Evolutionary conservation across 2,797 vertebrate genomes (phyloP).

Genomic region (Myotis vivesi): DNA sequence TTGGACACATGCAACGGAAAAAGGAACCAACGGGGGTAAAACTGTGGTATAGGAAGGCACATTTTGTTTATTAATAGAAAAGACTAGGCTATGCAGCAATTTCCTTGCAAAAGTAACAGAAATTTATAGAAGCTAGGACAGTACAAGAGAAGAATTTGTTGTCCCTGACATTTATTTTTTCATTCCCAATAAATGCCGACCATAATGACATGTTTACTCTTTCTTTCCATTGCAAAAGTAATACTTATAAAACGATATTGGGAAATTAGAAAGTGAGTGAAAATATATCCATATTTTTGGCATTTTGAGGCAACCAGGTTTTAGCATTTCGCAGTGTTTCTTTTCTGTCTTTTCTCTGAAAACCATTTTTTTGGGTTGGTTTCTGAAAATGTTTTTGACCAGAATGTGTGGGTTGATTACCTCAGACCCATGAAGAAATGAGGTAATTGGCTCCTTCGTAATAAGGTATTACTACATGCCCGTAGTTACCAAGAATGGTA

Average conservation of each 20-base stretch:
- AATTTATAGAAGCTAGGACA: slow-evolving; percentile 69
- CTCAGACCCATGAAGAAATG: slow-evolving; percentile 40
- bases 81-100: slow-evolving; percentile 67
- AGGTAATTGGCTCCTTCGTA: slow-evolving; percentile 21
- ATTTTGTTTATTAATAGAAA: slow-evolving; percentile 77
- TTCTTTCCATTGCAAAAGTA: slow-evolving; percentile 60
- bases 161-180: slow-evolving; percentile 52
- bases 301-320: slow-evolving; percentile 39
- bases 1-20: slow-evolving; percentile 73
- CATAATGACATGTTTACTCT: slow-evolving; percentile 72
- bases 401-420: slow-evolving; percentile 50
- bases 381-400: slow-evolving; percentile 62
- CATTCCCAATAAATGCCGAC: slow-evolving; percentile 72
- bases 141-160: slow-evolving; percentile 57
- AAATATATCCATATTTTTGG: slow-evolving; percentile 72
- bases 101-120: slow-evolving; percentile 68
- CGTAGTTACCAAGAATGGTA: neutral
- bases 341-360: slow-evolving; percentile 22
- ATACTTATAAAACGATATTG: slow-evolving; percentile 73
- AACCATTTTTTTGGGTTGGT: neutral
- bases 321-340: slow-evolving; percentile 50
- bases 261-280: slow-evolving; percentile 61
- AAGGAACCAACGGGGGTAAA: slow-evolving; percentile 71
- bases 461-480: neutral
- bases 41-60: slow-evolving; percentile 68